Percentiles rank a stretch among this genome's conserved stretches.
phyloP scores from a whole-genome alignment of 2,797 vertebrate species.

The Centroberyx gerrardi region DNA sequence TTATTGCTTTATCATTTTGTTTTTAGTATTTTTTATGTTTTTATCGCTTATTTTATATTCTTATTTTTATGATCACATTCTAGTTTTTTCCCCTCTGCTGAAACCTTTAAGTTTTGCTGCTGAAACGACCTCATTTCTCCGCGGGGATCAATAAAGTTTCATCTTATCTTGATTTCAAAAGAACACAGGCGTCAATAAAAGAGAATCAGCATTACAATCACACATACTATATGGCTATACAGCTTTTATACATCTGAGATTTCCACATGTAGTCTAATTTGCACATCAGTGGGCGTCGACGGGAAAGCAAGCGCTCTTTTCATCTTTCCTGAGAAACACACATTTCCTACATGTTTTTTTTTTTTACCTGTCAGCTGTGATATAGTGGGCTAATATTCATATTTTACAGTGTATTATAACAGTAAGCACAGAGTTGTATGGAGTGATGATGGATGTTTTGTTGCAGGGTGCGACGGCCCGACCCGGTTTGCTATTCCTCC shows the following conservation, averaged over 20 bases:
- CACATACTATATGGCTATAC: too few relatives aligned
- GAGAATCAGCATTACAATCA: slow-evolving; percentile 24
- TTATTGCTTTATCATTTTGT: slow-evolving; percentile 44
- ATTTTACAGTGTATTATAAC: slow-evolving; percentile 69
- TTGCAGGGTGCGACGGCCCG: slow-evolving; percentile 40
- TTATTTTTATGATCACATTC: slow-evolving; percentile 33
- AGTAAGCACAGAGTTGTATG: slow-evolving; percentile 50
- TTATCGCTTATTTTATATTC: slow-evolving; percentile 45
- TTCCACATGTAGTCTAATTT: too few relatives aligned
- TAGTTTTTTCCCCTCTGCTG: slow-evolving; percentile 22
- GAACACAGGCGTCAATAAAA: slow-evolving; percentile 24
- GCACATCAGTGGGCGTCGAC: neutral
- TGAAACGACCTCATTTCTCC: slow-evolving; percentile 38
- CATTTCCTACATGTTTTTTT: slow-evolving; percentile 18
- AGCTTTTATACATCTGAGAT: too few relatives aligned
- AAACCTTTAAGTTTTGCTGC: slow-evolving; percentile 15
- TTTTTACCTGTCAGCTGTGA: slow-evolving; percentile 67
- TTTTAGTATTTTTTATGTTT: slow-evolving; percentile 35
- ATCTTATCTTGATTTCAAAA: slow-evolving; percentile 39
- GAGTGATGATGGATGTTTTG: slow-evolving; percentile 66
- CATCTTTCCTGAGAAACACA: slow-evolving; percentile 31
- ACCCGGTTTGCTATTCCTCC: slow-evolving; percentile 35
- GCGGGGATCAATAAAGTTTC: slow-evolving; percentile 52
- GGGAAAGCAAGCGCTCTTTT: slow-evolving; percentile 38
- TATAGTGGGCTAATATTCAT: slow-evolving; percentile 73